These are phyloP conservation scores for Propithecus deckenii DNA, from an alignment of 2,797 vertebrate genomes.

Conservation along the genomic window DNA sequence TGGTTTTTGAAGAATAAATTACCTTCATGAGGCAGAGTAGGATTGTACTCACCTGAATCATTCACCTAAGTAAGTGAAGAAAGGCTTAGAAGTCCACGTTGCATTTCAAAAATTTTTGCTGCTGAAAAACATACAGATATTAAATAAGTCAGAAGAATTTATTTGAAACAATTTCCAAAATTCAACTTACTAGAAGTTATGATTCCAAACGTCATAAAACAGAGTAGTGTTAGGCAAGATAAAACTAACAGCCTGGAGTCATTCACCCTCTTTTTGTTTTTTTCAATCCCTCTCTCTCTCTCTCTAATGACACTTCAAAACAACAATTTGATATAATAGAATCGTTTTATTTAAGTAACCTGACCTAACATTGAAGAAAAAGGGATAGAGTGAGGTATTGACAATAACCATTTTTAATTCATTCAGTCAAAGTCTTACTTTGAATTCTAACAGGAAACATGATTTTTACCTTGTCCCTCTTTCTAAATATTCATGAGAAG, in stretches of 20 bases:
- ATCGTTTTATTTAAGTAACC: neutral
- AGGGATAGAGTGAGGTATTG: constrained; percentile 12
- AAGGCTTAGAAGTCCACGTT: constrained; percentile 50
- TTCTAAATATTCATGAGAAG: neutral
- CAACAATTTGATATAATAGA: neutral
- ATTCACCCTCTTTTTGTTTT: neutral
- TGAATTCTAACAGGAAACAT: constrained; percentile 47
- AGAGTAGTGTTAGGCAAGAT: neutral
- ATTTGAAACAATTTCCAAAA: constrained; percentile 68
- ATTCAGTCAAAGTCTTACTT: constrained; percentile 31
- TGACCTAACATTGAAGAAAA: neutral
- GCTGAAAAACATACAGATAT: constrained; percentile 50
- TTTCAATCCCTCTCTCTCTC: neutral
- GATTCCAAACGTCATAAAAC: neutral
- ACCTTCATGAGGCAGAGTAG: neutral
- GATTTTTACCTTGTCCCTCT: neutral
- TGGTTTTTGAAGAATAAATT: constrained; percentile 18
- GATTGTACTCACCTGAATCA: neutral
- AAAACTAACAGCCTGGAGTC: neutral
- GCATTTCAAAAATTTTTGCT: constrained; percentile 30
- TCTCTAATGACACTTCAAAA: neutral
- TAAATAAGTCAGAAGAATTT: constrained; percentile 58
- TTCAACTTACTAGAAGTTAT: constrained; percentile 37
- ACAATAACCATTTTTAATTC: constrained; percentile 2
- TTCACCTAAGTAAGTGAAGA: neutral